Base-by-base conservation (phyloP, 2,888 invertebrate species). In the Euzetes globulus region DNA sequence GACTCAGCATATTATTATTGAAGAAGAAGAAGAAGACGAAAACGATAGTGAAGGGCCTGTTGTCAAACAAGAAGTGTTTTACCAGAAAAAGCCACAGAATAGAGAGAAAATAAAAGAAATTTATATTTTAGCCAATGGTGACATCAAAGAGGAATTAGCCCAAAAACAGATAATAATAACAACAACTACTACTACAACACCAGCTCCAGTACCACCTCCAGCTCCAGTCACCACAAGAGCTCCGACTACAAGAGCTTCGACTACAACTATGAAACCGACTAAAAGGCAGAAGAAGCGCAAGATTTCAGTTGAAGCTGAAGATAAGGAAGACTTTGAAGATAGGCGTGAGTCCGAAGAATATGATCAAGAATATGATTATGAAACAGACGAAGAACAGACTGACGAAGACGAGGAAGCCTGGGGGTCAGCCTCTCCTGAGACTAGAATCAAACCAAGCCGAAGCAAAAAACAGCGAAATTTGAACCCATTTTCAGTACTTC, bases 381-480 rank as follows among this genome's bases (percentile, higher is more conserved):
- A 68, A 22, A 5, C 5, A 0, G 4, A 41, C 11, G 68, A 68
- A 3, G 33, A 13, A n/a, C n/a, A n/a, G n/a, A n/a, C n/a, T n/a
- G 17, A 41, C 22, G 37, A 65, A 13, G 68, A 68, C 7, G 41
- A 68, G 45, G 68, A 41, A 11, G 19, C 41, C 11, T 68, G 68
- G 68, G 68, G 68, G n/a, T 68, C 68, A 13, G 68, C 68, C 13
- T 41, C 68, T 1, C 41, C 68, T 1, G 19, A 68, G 19, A 68
- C 68, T 9, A 37, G 22, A 19, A 22, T 68, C 1, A 29, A 37
- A 22, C 55, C 22, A 1, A 63, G 17, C 17, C 29, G 63, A 13
- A 33, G 17, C 33, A 63, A 63, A 63, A 63, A 19, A 17, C 33
- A 63, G 15, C 4, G 22, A n/a, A n/a, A 37, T 37, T 13, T 68